These are phyloP conservation scores for Apodemus agrarius DNA, from an alignment of 2,797 vertebrate species.

Conservation along the genomic window DNA sequence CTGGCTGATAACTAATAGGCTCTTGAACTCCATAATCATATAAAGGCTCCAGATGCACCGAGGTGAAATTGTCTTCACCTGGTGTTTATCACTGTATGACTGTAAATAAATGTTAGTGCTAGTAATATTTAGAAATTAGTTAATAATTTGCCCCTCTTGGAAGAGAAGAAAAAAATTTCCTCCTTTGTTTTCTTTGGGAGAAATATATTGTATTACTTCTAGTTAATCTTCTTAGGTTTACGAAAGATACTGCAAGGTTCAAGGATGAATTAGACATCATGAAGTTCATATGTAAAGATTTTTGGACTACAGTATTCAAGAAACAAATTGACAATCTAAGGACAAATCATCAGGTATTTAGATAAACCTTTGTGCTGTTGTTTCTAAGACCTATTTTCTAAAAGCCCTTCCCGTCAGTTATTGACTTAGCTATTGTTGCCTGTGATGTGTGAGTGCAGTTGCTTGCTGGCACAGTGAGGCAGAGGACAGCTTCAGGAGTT, in stretches of 20 bases:
- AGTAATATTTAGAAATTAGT: slow-evolving; percentile 50
- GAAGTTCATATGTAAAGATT: slow-evolving; percentile 99
- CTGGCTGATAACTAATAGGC: neutral
- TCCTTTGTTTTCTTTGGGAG: slow-evolving; percentile 56
- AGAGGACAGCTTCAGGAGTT: neutral
- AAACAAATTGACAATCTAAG: slow-evolving; percentile 98
- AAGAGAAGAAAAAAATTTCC: neutral
- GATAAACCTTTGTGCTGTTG: slow-evolving; percentile 38
- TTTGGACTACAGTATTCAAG: slow-evolving; percentile 97
- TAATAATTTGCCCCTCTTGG: slow-evolving; percentile 28
- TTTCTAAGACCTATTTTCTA: neutral
- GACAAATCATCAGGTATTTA: slow-evolving; percentile 95
- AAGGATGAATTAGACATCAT: slow-evolving; percentile 98
- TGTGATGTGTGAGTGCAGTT: neutral
- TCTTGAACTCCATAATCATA: neutral
- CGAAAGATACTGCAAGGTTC: slow-evolving; percentile 96
- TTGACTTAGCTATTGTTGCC: neutral
- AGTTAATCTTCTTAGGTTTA: slow-evolving; percentile 90
- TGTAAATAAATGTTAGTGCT: slow-evolving; percentile 22
- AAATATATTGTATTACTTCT: slow-evolving; percentile 70
- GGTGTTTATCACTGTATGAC: slow-evolving; percentile 50
- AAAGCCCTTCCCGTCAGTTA: neutral
- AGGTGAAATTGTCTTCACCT: slow-evolving; percentile 12
- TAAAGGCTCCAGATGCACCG: slow-evolving; percentile 22
- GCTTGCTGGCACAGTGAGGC: neutral